These are phyloP conservation scores for Hirtodrosophila alboralis DNA, from an alignment of 2,888 invertebrate species.

Conservation along the genomic window DNA sequence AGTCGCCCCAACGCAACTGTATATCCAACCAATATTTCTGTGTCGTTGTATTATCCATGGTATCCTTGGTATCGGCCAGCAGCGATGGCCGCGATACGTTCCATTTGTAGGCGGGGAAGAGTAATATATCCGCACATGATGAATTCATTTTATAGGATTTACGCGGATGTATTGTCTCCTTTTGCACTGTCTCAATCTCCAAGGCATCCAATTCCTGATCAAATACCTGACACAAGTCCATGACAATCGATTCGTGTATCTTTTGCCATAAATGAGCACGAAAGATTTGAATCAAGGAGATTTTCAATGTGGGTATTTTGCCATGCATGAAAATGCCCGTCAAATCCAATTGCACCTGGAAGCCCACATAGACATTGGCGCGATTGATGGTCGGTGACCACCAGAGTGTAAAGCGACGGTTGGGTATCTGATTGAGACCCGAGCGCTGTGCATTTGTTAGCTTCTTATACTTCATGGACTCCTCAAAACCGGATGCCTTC, in stretches of 20 bases:
- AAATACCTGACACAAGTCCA: conserved; percentile 99
- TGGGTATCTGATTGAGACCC: conserved; percentile 99
- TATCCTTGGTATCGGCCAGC: conserved; percentile 98
- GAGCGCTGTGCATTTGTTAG: conserved; percentile 99
- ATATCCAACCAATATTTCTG: conserved; percentile 99
- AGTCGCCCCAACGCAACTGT: conserved; percentile 99
- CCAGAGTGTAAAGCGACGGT: conserved; percentile 99
- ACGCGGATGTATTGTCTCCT: conserved; percentile 99
- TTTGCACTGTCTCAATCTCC: conserved; percentile 99
- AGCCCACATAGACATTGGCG: conserved; percentile 98
- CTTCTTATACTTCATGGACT: conserved; percentile 99
- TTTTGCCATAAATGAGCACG: conserved; percentile 99
- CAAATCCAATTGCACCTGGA: conserved; percentile 99
- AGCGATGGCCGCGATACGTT: conserved; percentile 98
- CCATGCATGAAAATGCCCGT: conserved; percentile 99
- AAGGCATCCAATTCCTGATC: conserved; percentile 99
- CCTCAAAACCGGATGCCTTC: conserved; percentile 99
- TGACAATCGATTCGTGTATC: conserved; percentile 99
- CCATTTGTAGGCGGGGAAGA: conserved; percentile 99
- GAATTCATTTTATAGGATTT: conserved; percentile 99
- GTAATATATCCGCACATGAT: conserved; percentile 98
- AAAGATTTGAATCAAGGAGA: conserved; percentile 99
- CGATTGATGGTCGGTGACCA: conserved; percentile 99
- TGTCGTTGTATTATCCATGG: conserved; percentile 99
- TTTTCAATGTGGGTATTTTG: conserved; percentile 99